phyloP scores from a whole-genome alignment of 1,140 invertebrate genomes.

The Notospermus geniculatus region DNA sequence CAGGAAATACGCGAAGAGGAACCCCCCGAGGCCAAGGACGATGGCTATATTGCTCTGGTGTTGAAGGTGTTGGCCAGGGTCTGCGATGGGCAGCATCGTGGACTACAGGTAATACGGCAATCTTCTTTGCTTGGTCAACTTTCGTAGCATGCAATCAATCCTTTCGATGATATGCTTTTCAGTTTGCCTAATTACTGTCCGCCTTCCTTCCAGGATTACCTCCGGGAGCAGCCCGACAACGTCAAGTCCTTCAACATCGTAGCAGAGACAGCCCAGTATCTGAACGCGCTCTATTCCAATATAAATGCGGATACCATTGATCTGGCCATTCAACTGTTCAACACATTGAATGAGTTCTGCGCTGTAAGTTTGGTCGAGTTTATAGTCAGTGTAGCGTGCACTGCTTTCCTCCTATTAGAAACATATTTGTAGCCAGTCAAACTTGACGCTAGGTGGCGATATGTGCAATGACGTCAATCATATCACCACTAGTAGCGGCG shows the following conservation, averaged over 20 bases:
- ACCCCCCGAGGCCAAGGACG: slow-evolving; percentile 51
- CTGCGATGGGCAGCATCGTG: slow-evolving; percentile 54
- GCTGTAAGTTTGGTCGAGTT: slow-evolving; percentile 49
- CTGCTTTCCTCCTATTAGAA: no score
- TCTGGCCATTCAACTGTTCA: slow-evolving; percentile 51
- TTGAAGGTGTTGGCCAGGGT: slow-evolving; percentile 52
- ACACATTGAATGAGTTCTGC: slow-evolving; percentile 53
- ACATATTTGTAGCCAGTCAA: no score
- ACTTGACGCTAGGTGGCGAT: no score
- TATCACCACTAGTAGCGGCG: no score
- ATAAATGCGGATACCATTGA: slow-evolving; percentile 52
- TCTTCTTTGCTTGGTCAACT: no score
- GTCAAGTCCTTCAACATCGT: slow-evolving; percentile 56
- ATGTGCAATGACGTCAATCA: no score
- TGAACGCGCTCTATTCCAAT: slow-evolving; percentile 54
- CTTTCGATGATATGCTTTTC: no score
- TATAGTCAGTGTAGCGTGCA: no score
- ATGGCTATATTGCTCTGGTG: slow-evolving; percentile 52
- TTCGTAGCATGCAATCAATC: no score
- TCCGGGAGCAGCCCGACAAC: slow-evolving; percentile 56
- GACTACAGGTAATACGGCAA: slow-evolving; percentile 55
- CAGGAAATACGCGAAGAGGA: slow-evolving; percentile 18
- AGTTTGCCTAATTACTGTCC: no score
- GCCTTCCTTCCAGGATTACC: slow-evolving; percentile 52
- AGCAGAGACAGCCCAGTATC: slow-evolving; percentile 52